phyloP scores from a whole-genome alignment of 2,113 vertebrate species.

The Manacus vitellinus region DNA sequence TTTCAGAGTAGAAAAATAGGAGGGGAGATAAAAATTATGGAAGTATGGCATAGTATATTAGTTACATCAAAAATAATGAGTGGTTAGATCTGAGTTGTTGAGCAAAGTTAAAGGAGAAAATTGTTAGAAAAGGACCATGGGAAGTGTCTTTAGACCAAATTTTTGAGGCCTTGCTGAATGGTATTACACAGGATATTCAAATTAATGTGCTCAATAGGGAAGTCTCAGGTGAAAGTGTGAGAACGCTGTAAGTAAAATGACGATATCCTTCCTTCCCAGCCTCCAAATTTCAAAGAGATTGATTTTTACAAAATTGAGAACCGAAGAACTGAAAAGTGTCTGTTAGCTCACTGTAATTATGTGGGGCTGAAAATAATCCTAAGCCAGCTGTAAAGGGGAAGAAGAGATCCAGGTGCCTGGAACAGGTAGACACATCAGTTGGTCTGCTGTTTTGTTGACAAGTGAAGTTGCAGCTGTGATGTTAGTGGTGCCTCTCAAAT shows the following conservation, averaged over 20 bases:
- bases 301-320: not conserved
- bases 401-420: not conserved
- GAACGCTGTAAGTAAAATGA: not conserved
- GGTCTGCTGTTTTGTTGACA: not conserved
- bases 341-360: not conserved
- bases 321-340: not conserved
- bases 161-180: not conserved
- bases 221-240: not conserved
- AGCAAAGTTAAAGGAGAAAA: not conserved
- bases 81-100: not conserved
- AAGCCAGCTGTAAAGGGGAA: not conserved
- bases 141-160: not conserved
- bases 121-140: not conserved
- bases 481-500: not conserved
- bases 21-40: not conserved
- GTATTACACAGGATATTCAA: not conserved
- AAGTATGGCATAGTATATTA: not conserved
- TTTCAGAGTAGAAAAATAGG: not conserved
- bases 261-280: not conserved
- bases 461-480: not conserved
- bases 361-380: not conserved
- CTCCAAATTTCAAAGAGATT: not conserved
- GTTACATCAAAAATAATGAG: not conserved
- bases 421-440: not conserved
- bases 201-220: not conserved